phyloP scores from a whole-genome alignment of 2,888 invertebrate species.

The Aethes cnicana region DNA sequence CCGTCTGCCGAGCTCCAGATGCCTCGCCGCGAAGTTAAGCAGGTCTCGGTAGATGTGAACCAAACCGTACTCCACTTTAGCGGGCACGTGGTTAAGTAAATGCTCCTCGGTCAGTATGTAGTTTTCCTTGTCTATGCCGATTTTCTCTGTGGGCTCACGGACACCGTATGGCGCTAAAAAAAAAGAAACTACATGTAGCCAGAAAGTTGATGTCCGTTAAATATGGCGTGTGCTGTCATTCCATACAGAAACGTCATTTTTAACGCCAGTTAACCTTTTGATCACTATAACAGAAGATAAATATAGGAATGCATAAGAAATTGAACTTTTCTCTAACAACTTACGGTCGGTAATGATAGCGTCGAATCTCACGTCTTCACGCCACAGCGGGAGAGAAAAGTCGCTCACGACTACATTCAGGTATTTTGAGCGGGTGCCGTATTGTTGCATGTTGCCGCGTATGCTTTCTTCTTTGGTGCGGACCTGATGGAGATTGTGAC shows the following conservation, averaged over 20 bases:
- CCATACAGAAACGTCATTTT: too few relatives aligned
- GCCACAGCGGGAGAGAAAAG: slow-evolving; percentile 92
- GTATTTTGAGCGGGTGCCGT: slow-evolving; percentile 88
- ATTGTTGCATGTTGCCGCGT: slow-evolving; percentile 93
- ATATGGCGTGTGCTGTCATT: too few relatives aligned
- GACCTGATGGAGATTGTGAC: slow-evolving; percentile 56
- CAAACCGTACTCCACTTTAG: slow-evolving; percentile 92
- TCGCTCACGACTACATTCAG: slow-evolving; percentile 96
- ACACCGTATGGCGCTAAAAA: slow-evolving; percentile 98
- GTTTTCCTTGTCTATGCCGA: slow-evolving; percentile 86
- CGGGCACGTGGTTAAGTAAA: slow-evolving; percentile 88
- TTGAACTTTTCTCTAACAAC: too few relatives aligned
- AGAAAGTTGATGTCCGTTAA: too few relatives aligned
- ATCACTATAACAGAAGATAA: background rate
- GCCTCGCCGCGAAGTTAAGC: slow-evolving; percentile 89
- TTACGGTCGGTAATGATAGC: slow-evolving; percentile 98
- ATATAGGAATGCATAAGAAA: background rate
- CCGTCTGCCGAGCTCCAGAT: slow-evolving; percentile 88
- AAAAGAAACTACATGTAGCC: too few relatives aligned
- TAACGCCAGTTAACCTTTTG: too few relatives aligned
- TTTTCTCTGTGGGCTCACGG: slow-evolving; percentile 94
- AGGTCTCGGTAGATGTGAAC: slow-evolving; percentile 92
- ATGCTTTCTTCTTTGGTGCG: slow-evolving; percentile 93
- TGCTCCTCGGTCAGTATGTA: slow-evolving; percentile 86
- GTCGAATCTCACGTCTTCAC: slow-evolving; percentile 87